These are phyloP conservation scores for Cylindroiulus punctatus DNA, from an alignment of 2,888 invertebrate genomes.

Conservation along the genomic window DNA sequence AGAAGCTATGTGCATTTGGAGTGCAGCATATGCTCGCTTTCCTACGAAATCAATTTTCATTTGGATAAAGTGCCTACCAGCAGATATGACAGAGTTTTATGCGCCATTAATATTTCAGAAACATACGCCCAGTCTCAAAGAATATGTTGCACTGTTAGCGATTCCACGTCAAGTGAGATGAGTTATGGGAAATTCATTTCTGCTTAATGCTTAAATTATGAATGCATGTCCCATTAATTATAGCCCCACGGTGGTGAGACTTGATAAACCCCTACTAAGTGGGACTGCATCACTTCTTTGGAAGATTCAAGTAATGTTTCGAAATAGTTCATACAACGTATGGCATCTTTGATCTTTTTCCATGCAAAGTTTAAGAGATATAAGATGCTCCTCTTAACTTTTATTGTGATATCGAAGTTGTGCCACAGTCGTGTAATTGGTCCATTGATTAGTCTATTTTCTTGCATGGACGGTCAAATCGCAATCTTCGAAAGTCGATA, in stretches of 20 bases:
- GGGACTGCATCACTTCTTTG: background rate
- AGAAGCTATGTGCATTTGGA: background rate
- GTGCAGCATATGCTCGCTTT: background rate
- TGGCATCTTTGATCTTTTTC: too few relatives aligned
- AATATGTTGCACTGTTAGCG: slow-evolving; percentile 35
- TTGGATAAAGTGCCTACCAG: slow-evolving; percentile 17
- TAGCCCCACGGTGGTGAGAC: background rate
- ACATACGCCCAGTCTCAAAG: slow-evolving; percentile 1
- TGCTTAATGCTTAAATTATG: slow-evolving; percentile 41
- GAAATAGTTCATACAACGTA: background rate
- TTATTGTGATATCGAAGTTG: too few relatives aligned
- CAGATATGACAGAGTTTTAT: slow-evolving; percentile 32
- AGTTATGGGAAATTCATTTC: slow-evolving; percentile 29
- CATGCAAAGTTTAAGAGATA: too few relatives aligned
- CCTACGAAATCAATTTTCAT: slow-evolving; percentile 14
- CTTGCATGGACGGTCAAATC: too few relatives aligned
- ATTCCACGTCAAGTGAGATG: slow-evolving; percentile 31
- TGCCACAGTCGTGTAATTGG: too few relatives aligned
- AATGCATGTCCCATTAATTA: slow-evolving; percentile 11
- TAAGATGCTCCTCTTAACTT: too few relatives aligned
- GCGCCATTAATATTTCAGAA: slow-evolving; percentile 6
- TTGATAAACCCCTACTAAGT: background rate
- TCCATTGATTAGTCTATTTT: too few relatives aligned
- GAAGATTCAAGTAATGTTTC: background rate
- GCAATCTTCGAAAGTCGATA: too few relatives aligned